Evolutionary conservation across 2,888 invertebrate genomes (phyloP), one percentile per base, ranked within the genome.

Genomic region (Prenolepis imparis): DNA sequence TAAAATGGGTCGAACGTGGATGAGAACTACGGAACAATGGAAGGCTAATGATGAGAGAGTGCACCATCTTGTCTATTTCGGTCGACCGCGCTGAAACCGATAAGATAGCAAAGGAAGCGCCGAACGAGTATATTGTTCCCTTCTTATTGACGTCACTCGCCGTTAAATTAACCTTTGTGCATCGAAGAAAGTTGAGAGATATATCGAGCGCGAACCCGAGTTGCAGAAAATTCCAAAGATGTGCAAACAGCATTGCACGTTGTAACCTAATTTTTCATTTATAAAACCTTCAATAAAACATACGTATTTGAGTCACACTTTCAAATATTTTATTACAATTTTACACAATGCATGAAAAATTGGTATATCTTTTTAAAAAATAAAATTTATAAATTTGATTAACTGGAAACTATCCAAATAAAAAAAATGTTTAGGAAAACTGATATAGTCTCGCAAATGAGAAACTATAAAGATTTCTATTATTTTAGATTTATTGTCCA

Each of bases 1-100:
- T 78, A 84, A 90, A 90, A 90, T 89, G 64, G 90, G 89, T 89
- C 88, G 90, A 90, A 88, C 83, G 84, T 86, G 84, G 87, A 87
- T 84, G 88, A 88, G 85, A 67, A 67, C 57, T 63, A 24, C 81
- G 84, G 89, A 87, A 90, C 90, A 90, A 90, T 90, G 55, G 89
- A 39, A 80, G 83, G 85, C 90, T 90, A 90, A 90, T 89, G 90
- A 90, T 81, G 85, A 86, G 86, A 86, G 86, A 90, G 89, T 87
- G 89, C 86, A 84, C 67, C 64, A 57, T 36, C 78, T 80, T 72
- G 57, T 59, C 57, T 59, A 77, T 64, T 77, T 75, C 24, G 67
- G 32, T 39, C 67, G 59, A 8, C 28, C 63, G 59, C 41, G 70
- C 41, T 67, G 82, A 67, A 83, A 85, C 72, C 39, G 63, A 72